Evolutionary conservation across 2,113 vertebrate species (phyloP), one percentile per base, ranked within the genome.

Genomic region (Pao palembangensis): DNA sequence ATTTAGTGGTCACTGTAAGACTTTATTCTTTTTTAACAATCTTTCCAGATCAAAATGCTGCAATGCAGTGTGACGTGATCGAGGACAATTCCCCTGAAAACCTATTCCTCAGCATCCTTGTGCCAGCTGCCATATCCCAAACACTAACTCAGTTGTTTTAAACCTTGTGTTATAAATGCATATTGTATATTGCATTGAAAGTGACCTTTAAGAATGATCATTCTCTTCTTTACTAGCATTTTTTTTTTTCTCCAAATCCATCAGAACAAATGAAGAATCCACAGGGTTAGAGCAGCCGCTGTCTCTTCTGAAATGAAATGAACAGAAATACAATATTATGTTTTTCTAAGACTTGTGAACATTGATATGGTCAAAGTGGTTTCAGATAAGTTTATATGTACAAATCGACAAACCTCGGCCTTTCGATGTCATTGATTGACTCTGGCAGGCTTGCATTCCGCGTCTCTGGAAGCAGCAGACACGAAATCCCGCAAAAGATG

Each of bases 381-480:
- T 8, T 38, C 34, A 38, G 34, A 38, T 38, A 2, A 38, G 10
- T 38, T 2, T 11, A 15, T 17, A 17, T 44, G 43, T 5, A 10
- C 2, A 12, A 1, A 7, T 67, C 38, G 0, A 58, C 51, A 2
- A 20, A 93, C 92, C 91, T 78, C 2, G 61, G 78, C 25, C 73
- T 64, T 41, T 94, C 93, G 20, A 94, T 76, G 12, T 94, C 92
- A 6, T 90, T 87, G 14, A 95, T 90, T 6, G 91, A 93, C 81
- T 95, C 92, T 2, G 91, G 93, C 48, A 95, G 80, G n/a, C 67
- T 77, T 2, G n/a, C 43, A 0, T 79, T 61, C 38, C 58, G 70
- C 0, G 93, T 95, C 76, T 95, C 93, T 1, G 92, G 90, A 0
- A 94, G 86, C 34, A 92, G 75, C 68, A 91, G 80, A 0, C 86